Base-by-base conservation (phyloP, 1,140 invertebrate species). In the Eriocheir sinensis region DNA sequence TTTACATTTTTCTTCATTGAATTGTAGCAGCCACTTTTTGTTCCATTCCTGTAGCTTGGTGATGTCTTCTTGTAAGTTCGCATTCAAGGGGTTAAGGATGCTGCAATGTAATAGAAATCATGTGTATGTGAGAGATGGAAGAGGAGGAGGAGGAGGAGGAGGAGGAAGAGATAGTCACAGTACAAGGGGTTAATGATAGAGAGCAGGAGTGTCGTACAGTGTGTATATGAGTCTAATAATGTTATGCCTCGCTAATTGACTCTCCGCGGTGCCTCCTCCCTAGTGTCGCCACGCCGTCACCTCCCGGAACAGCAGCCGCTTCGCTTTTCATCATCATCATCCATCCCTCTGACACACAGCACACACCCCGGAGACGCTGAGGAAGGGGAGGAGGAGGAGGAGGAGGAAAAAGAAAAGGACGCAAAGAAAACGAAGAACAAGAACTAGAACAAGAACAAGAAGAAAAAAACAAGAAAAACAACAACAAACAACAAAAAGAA, bases 281-380 rank as follows among this genome's bases (percentile, higher is more conserved):
- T 41, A 6, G 21, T 85, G 34, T 85, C 83, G 36, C 34, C 83
- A 27, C 34, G 38, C 34, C 83, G 36, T 38, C 83, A 85, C 38
- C 12, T 85, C 83, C 83, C 38, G 34, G 32, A 85, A 85, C 83
- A 41, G 17, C 38, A n/a, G 27, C 60, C 27, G 48, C n/a, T 81
- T 81, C 34, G n/a, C 27, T 85, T 85, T 34, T 36, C 38, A 85
- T 85, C 83, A 85, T n/a, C 83, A 85, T 85, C 83, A 38, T 85
- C 30, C 34, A 36, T 85, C 83, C 83, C 30, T 0, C 17, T 81
- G 12, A 81, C 80, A 81, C 48, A 53, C 80, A 81, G 30, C 48
- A 53, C 80, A 81, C 80, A n/a, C n/a, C 80, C 4, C 6, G 79
- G 27, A 27, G 79, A 34, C 8, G 83, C 21, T 30, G 34, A 38